A percentile compares a stretch with the other conserved stretches of the same genome.
These are phyloP conservation scores for Apotomis capreana DNA, from an alignment of 2,888 invertebrate species.

Conservation along the genomic window DNA sequence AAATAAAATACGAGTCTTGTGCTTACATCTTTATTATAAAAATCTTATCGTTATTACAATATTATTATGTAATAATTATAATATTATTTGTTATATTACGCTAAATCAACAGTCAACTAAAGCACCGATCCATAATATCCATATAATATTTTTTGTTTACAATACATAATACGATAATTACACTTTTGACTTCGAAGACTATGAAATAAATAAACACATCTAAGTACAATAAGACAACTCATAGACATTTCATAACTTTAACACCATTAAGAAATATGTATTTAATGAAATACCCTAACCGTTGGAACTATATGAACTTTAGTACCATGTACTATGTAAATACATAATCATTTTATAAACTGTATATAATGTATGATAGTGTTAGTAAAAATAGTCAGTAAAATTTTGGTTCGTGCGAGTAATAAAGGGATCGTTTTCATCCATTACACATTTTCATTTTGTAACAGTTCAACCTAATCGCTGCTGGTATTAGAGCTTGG, in stretches of 20 bases:
- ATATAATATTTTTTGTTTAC: conserved; percentile 35
- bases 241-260: conserved; percentile 7
- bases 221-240: conserved; percentile 21
- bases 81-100: conserved; percentile 47
- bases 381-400: conserved; percentile 40
- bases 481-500: background rate
- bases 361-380: conserved; percentile 36
- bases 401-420: conserved; percentile 38
- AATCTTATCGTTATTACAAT: conserved; percentile 66
- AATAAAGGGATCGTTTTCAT: conserved; percentile 40
- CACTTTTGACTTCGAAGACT: conserved; percentile 19
- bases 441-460: background rate
- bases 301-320: conserved; percentile 35
- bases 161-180: conserved; percentile 19
- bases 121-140: conserved; percentile 45
- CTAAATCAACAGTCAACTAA: conserved; percentile 69
- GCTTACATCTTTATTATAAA: conserved; percentile 48
- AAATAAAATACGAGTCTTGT: conserved; percentile 17
- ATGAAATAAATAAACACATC: conserved; percentile 5
- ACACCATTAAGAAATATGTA: conserved; percentile 14
- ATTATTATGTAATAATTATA: conserved; percentile 67
- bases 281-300: conserved; percentile 16
- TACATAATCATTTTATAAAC: conserved; percentile 29
- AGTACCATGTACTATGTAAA: conserved; percentile 39
- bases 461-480: background rate